Percentiles rank a stretch among this genome's conserved stretches.
These are phyloP conservation scores for Eospalax fontanierii DNA, from an alignment of 2,797 vertebrate genomes.

Conservation along the genomic window DNA sequence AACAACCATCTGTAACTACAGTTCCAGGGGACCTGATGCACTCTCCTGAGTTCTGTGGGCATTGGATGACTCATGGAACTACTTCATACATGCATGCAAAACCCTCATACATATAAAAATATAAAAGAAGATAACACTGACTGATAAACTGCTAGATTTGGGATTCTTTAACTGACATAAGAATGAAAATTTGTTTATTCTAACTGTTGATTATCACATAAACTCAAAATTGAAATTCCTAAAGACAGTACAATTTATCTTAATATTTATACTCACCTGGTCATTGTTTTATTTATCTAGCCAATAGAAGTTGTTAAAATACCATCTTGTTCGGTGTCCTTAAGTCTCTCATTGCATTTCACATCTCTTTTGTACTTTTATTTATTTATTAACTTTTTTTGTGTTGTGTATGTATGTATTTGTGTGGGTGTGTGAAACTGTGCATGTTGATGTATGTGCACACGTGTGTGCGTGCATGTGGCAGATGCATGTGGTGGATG, in stretches of 20 bases:
- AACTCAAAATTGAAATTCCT: not conserved
- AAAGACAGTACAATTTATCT: not conserved
- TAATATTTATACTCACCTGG: not conserved
- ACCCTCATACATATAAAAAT: too few relatives aligned
- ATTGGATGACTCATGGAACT: too few relatives aligned
- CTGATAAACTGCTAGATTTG: not conserved
- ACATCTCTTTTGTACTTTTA: not conserved
- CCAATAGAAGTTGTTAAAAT: not conserved
- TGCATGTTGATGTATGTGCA: not conserved
- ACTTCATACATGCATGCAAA: too few relatives aligned
- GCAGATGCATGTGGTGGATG: too few relatives aligned
- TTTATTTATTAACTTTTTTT: not conserved
- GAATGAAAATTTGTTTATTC: conserved; percentile 10
- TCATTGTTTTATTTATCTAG: not conserved
- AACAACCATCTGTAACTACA: too few relatives aligned
- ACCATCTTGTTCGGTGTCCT: not conserved
- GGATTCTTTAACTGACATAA: not conserved
- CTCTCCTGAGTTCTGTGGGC: too few relatives aligned
- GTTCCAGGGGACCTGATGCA: too few relatives aligned
- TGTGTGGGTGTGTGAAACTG: not conserved
- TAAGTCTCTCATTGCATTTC: not conserved
- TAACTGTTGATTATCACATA: not conserved
- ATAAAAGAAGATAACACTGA: not conserved
- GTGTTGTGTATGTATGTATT: not conserved
- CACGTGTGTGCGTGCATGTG: too few relatives aligned